Evolutionary conservation across 2,113 vertebrate species (phyloP).

Genomic region (Tursiops truncatus): DNA sequence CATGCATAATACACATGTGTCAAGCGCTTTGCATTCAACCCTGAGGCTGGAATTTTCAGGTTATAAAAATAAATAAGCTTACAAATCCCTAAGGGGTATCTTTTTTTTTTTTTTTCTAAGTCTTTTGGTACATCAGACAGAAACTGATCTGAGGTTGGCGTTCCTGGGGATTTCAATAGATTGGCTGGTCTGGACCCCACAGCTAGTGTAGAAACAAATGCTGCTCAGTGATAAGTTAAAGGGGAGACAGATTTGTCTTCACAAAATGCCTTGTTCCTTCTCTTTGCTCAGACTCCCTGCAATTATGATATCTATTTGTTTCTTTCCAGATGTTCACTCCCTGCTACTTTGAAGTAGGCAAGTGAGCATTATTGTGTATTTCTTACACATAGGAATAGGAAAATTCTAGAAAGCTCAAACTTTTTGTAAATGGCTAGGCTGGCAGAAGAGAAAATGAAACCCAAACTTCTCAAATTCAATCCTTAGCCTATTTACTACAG

Average conservation of each 20-base stretch:
- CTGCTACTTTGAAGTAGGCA: not conserved
- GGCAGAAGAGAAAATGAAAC: not conserved
- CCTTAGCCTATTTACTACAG: not conserved
- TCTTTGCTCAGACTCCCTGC: not conserved
- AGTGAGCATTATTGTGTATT: slow-evolving; percentile 21
- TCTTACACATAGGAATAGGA: not conserved
- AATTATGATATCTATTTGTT: slow-evolving; percentile 51
- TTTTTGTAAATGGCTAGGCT: not conserved
- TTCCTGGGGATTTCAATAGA: slow-evolving; percentile 41
- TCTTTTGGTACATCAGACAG: slow-evolving; percentile 52
- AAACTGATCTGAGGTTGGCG: slow-evolving; percentile 37
- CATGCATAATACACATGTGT: slow-evolving; percentile 65
- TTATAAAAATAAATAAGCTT: slow-evolving; percentile 65
- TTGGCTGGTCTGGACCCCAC: not conserved
- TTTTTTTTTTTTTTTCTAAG: not conserved
- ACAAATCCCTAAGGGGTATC: not conserved
- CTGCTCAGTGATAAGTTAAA: slow-evolving; percentile 24
- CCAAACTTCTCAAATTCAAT: not conserved
- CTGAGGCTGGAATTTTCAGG: slow-evolving; percentile 35
- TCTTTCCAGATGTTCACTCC: slow-evolving; percentile 51
- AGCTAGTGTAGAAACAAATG: not conserved
- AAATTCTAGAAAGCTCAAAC: slow-evolving; percentile 44
- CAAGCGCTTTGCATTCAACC: not conserved
- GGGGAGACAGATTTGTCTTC: slow-evolving; percentile 25
- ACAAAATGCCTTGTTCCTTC: slow-evolving; percentile 3